Conservation (phyloP, 1,140 invertebrate genomes). For the Drosophila ananassae region DNA sequence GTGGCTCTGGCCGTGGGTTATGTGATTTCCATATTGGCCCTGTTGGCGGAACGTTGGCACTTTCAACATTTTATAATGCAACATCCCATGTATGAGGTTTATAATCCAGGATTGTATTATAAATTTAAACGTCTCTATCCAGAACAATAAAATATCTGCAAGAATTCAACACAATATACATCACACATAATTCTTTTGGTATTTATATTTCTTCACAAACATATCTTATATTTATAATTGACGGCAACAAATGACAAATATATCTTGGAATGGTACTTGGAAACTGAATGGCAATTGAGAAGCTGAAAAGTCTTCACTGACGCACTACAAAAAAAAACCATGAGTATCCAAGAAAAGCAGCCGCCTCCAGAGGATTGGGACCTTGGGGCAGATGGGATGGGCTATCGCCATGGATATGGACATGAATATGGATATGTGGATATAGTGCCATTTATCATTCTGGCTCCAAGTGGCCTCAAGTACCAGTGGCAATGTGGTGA, state of each 20-base stretch:
- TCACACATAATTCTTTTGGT: no score
- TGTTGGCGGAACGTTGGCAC: constrained; percentile 87
- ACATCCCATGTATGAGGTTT: constrained; percentile 90
- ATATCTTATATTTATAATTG: constrained; percentile 34
- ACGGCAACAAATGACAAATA: constrained; percentile 56
- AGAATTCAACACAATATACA: neutral
- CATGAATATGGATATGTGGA: constrained; percentile 10
- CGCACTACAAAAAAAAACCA: constrained; percentile 25
- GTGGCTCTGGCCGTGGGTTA: constrained; percentile 89
- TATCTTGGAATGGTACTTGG: constrained; percentile 20
- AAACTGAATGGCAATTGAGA: constrained; percentile 28
- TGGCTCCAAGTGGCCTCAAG: constrained; percentile 45
- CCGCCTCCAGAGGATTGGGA: neutral
- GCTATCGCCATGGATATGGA: neutral
- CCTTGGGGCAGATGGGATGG: constrained; percentile 22
- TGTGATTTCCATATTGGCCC: constrained; percentile 85
- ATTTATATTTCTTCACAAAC: neutral
- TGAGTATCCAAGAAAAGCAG: neutral
- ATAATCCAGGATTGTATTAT: constrained; percentile 84
- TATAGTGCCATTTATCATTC: constrained; percentile 47
- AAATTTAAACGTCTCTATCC: constrained; percentile 70
- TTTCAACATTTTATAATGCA: constrained; percentile 88
- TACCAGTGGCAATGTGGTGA: constrained; percentile 61
- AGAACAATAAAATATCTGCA: constrained; percentile 21
- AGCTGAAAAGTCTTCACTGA: constrained; percentile 51